Evolutionary conservation across 2,888 invertebrate genomes (phyloP).

Genomic region (Rotaria socialis): DNA sequence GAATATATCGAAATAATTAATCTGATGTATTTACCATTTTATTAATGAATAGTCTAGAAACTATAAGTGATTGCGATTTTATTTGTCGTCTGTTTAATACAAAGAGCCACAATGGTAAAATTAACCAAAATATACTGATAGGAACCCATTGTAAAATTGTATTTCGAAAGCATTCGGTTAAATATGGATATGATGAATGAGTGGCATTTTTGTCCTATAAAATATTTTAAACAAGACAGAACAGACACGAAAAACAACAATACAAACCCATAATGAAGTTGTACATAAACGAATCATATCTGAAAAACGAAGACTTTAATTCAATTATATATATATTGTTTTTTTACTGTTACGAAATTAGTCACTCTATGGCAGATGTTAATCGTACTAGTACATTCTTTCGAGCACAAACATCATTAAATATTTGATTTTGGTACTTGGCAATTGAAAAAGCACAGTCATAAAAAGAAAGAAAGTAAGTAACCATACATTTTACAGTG

Average conservation of each 20-base stretch:
- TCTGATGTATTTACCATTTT: not conserved
- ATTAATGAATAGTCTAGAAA: not conserved
- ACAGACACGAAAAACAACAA: not conserved
- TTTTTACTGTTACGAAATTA: no score
- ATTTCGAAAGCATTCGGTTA: slow-evolving; percentile 16
- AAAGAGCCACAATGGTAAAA: not conserved
- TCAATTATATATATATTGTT: no score
- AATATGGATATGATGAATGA: not conserved
- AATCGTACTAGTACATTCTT: no score
- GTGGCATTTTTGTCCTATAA: not conserved
- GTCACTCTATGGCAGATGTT: no score
- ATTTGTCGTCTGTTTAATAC: not conserved
- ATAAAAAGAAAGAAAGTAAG: no score
- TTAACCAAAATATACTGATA: not conserved
- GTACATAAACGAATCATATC: not conserved
- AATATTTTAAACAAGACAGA: not conserved
- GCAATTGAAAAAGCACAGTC: no score
- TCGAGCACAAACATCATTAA: no score
- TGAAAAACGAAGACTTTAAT: not conserved
- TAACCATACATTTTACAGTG: no score
- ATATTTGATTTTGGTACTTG: no score
- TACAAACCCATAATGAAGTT: not conserved
- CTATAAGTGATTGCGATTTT: not conserved
- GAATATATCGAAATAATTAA: no score
- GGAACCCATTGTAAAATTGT: not conserved